These are phyloP conservation scores for Fistularia commersonii DNA, from an alignment of 2,797 vertebrate genomes.

Conservation along the genomic window DNA sequence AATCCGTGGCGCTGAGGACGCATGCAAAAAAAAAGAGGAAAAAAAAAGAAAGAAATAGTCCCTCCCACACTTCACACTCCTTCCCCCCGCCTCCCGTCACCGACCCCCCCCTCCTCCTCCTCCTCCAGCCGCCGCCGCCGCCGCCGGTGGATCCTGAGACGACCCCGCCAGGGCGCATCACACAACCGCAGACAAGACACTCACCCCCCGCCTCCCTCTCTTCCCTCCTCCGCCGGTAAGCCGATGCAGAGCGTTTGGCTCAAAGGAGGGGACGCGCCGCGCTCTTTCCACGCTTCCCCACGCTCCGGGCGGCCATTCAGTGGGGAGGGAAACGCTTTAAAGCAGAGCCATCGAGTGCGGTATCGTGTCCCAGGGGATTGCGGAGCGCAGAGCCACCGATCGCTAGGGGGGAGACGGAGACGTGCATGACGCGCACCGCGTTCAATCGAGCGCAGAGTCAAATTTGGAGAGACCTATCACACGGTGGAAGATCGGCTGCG, in stretches of 20 bases:
- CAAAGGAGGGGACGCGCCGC: slow-evolving; percentile 60
- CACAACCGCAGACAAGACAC: slow-evolving; percentile 61
- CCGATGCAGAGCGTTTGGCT: slow-evolving; percentile 63
- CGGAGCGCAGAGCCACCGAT: slow-evolving; percentile 75
- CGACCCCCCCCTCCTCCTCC: neutral
- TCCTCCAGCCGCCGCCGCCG: neutral
- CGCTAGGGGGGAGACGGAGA: slow-evolving; percentile 55
- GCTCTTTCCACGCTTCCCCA: slow-evolving; percentile 59
- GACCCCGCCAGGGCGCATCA: slow-evolving; percentile 49
- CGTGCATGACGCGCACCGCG: slow-evolving; percentile 67
- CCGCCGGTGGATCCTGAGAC: slow-evolving; percentile 54
- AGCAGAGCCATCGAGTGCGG: slow-evolving; percentile 75
- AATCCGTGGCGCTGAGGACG: slow-evolving; percentile 30
- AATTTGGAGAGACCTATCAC: slow-evolving; percentile 61
- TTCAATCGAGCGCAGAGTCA: slow-evolving; percentile 67
- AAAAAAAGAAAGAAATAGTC: neutral
- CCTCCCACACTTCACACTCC: slow-evolving; percentile 3
- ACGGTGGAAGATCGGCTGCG: slow-evolving; percentile 57
- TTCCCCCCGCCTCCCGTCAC: neutral
- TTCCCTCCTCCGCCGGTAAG: slow-evolving; percentile 50
- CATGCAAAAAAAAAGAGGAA: slow-evolving; percentile 17
- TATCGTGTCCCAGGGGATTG: slow-evolving; percentile 66
- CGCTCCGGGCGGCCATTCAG: slow-evolving; percentile 86
- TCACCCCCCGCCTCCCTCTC: slow-evolving; percentile 62
- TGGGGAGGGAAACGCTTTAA: slow-evolving; percentile 71